Conservation (phyloP, 2,888 invertebrate genomes). For the Ennomos quercinarius region DNA sequence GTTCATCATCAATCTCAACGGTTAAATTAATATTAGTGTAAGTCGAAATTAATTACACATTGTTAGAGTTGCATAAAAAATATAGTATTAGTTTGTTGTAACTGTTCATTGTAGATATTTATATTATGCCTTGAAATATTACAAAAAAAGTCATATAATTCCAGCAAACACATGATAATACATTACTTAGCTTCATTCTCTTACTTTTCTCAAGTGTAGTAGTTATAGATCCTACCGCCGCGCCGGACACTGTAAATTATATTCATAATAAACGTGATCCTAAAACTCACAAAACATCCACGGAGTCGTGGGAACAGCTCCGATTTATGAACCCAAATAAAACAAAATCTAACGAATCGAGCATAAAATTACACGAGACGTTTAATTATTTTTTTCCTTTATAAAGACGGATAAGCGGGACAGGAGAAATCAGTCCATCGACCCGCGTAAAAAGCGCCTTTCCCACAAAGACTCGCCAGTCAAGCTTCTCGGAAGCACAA, state of each 20-base stretch:
- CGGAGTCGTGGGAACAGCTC: constrained; percentile 25
- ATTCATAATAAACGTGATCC: constrained; percentile 23
- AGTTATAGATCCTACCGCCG: constrained; percentile 18
- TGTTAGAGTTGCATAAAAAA: not conserved
- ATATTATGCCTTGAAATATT: no score
- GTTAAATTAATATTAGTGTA: constrained; percentile 32
- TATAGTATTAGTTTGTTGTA: no score
- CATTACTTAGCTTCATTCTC: no score
- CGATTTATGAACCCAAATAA: constrained; percentile 41
- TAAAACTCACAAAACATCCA: constrained; percentile 12
- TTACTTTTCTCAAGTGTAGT: constrained; percentile 4
- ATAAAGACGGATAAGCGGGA: constrained; percentile 56
- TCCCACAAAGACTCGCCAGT: constrained; percentile 76
- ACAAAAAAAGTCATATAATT: no score
- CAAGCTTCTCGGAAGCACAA: constrained; percentile 80
- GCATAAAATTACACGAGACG: constrained; percentile 49
- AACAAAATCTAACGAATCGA: constrained; percentile 46
- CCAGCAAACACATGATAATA: no score
- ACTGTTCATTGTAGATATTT: no score
- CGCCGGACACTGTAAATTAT: constrained; percentile 16
- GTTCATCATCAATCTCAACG: constrained; percentile 24
- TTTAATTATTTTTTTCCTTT: constrained; percentile 60
- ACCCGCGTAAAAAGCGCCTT: constrained; percentile 77
- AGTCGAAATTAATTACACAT: constrained; percentile 12
- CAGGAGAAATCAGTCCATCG: constrained; percentile 77